Evolutionary conservation across 1,140 invertebrate genomes (phyloP).

Genomic region (Diuraphis noxia): DNA sequence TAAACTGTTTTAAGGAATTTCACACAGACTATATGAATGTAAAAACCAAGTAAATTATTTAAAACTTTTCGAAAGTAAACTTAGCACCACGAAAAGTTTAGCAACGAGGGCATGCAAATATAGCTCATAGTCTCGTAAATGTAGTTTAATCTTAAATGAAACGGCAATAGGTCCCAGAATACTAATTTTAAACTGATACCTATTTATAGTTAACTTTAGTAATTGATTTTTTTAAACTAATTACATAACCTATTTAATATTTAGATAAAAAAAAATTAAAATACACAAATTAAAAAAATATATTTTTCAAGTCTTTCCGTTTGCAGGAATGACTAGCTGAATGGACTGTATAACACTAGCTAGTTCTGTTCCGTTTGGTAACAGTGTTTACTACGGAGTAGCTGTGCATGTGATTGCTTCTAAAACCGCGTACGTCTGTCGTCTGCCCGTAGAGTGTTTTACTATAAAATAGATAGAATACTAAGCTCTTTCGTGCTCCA

Average conservation of each 20-base stretch:
- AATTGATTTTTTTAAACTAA: not conserved
- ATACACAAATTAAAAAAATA: no score
- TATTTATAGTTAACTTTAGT: not conserved
- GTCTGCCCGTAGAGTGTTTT: no score
- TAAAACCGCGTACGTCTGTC: no score
- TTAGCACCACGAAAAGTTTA: not conserved
- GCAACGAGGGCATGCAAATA: not conserved
- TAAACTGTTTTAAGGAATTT: not conserved
- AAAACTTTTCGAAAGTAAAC: not conserved
- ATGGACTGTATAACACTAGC: no score
- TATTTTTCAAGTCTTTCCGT: no score
- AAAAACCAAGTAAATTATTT: not conserved
- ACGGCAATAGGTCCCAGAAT: not conserved
- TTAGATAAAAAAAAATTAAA: no score
- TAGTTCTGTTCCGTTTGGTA: no score
- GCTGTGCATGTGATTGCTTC: no score
- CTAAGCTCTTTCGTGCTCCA: no score
- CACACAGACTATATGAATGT: not conserved
- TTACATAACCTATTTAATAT: not conserved
- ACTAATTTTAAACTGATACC: not conserved
- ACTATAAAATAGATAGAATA: no score
- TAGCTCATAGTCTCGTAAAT: not conserved
- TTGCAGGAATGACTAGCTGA: no score
- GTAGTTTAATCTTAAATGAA: not conserved
- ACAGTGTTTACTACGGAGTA: no score